Base-by-base conservation (phyloP, 1,140 invertebrate species). In the Euwallacea similis region DNA sequence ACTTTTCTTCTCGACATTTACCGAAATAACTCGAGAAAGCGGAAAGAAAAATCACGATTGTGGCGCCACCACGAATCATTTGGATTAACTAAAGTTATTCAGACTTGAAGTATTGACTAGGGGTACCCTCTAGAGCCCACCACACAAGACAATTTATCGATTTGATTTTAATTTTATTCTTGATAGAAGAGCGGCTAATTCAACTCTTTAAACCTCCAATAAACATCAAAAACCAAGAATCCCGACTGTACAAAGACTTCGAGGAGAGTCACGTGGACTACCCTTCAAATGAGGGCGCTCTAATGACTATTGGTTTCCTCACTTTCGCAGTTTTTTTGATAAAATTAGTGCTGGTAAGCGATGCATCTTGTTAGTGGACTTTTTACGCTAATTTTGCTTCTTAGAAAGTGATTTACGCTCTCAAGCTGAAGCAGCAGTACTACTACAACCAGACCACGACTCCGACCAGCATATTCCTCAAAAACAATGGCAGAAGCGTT, bases 251-350 rank as follows among this genome's bases (percentile, higher is more conserved):
- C 76, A 66, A 78, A 69, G 70, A 81, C 74, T 74, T 79, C 74
- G 71, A 79, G 21, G 85, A 87, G 9, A 84, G 85, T 47, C 84
- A 85, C 66, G 82, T 92, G 63, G 88, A 89, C 68, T 91, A 93
- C 79, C 91, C 91, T n/a, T 92, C 91, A 0, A 84, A 90, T 42
- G 91, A 93, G 82, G 88, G 89, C 46, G 88, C 92, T 0, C 81
- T 94, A 33, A 88, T 93, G 86, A 89, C 90, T 33, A 90, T 94
- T 66, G 91, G 90, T 4, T 93, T 93, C 81, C 82, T 94, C 7
- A 93, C 91, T 0, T 93, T 93, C 79, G 90, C 91, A 0, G 91
- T 93, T 9, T 93, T 92, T 79, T 85, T 94, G 10, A 88, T 93
- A 33, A 92, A 92, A 81, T 82, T 93, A 42, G 89, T 93, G n/a